These are phyloP conservation scores for Calyptomena viridis DNA, from an alignment of 2,113 vertebrate genomes.

Conservation along the genomic window DNA sequence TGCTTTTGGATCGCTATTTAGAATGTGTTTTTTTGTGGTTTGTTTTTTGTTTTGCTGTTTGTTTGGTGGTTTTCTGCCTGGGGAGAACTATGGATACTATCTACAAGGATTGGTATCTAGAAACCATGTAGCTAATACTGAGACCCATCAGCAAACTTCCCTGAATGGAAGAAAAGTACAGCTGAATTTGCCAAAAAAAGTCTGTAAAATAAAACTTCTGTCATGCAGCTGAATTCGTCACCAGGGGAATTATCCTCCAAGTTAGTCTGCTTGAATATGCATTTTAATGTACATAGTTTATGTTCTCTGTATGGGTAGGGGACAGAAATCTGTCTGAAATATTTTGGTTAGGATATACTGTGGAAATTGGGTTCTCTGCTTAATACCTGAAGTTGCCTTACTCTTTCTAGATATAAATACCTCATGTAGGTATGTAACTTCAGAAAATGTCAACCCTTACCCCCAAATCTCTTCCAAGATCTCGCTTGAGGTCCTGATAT, in stretches of 20 bases:
- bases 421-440: neutral
- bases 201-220: neutral
- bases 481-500: neutral
- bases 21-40: neutral
- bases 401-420: neutral
- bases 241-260: neutral
- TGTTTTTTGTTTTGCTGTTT: neutral
- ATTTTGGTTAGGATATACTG: neutral
- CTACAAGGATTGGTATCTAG: neutral
- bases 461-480: neutral
- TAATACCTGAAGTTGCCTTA: neutral
- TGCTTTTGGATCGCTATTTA: neutral
- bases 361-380: neutral
- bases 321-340: neutral
- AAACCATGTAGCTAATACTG: neutral
- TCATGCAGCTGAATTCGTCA: neutral
- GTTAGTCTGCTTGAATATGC: neutral
- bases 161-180: neutral
- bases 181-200: neutral
- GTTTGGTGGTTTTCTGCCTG: neutral
- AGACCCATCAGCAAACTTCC: neutral
- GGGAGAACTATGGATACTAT: neutral
- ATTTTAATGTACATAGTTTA: neutral
- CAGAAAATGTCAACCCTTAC: neutral
- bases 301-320: neutral